phyloP scores from a whole-genome alignment of 2,113 vertebrate species.

The Psittacula cyanocephala region DNA sequence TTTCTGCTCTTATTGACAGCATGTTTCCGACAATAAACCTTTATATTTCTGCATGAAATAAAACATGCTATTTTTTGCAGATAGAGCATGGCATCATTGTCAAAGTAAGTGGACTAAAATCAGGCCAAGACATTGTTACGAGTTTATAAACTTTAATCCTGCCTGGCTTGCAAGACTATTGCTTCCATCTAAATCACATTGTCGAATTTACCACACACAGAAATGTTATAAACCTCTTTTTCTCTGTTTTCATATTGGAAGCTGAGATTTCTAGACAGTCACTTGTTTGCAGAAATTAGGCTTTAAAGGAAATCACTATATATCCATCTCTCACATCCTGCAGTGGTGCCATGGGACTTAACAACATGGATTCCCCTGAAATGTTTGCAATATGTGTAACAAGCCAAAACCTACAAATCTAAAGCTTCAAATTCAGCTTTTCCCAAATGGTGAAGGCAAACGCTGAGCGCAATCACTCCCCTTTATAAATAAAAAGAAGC shows the following conservation, averaged over 20 bases:
- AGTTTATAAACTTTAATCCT: neutral
- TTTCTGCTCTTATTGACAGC: neutral
- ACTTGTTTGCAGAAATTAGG: constrained; percentile 20
- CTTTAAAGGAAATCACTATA: neutral
- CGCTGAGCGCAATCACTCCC: neutral
- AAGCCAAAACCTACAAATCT: neutral
- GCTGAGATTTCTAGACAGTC: neutral
- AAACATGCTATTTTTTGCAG: neutral
- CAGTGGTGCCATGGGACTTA: neutral
- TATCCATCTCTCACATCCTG: neutral
- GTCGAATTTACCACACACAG: neutral
- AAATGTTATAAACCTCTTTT: neutral
- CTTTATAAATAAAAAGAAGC: neutral
- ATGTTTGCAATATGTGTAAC: neutral
- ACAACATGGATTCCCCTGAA: neutral
- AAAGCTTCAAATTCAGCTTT: neutral
- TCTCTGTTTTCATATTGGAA: neutral
- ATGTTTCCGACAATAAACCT: neutral
- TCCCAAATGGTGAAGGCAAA: neutral
- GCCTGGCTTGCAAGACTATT: neutral
- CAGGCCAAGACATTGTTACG: neutral
- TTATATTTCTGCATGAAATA: neutral
- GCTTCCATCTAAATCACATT: neutral
- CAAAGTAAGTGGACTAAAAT: neutral
- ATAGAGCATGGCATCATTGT: neutral